These are phyloP conservation scores for Schizotus pectinicornis DNA, from an alignment of 2,888 invertebrate species.

Conservation along the genomic window DNA sequence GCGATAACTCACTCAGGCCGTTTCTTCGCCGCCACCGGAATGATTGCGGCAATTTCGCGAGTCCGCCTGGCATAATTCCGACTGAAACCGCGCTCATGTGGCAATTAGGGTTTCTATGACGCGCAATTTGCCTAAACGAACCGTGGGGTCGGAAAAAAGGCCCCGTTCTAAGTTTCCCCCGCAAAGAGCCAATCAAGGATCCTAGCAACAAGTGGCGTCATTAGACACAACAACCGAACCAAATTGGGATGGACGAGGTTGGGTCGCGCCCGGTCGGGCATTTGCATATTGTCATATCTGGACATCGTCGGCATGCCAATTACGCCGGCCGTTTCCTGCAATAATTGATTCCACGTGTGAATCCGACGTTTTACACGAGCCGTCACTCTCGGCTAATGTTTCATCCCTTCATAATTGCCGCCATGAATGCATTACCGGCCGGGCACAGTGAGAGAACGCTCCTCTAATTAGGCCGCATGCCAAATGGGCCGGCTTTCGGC, in stretches of 20 bases:
- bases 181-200: conserved; percentile 5
- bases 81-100: neutral
- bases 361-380: conserved; percentile 32
- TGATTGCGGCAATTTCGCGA: no score
- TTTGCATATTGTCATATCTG: conserved; percentile 39
- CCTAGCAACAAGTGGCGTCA: conserved; percentile 47
- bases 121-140: neutral
- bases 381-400: no score
- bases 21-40: no score
- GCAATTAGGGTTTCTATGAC: neutral
- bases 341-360: conserved; percentile 38
- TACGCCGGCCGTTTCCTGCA: conserved; percentile 26
- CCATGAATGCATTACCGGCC: conserved; percentile 33
- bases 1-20: no score
- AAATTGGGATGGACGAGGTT: conserved; percentile 37
- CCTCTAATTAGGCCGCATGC: conserved; percentile 36
- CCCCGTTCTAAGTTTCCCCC: neutral
- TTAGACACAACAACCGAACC: conserved; percentile 45
- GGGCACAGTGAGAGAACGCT: conserved; percentile 7
- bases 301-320: conserved; percentile 31
- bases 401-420: conserved; percentile 22
- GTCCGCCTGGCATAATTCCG: no score
- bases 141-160: neutral
- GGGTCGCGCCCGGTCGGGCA: conserved; percentile 24
- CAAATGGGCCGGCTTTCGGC: conserved; percentile 32